Percentiles rank a stretch among this genome's conserved stretches.
These are phyloP conservation scores for Tethya wilhelma DNA, from an alignment of 37 sponge, comb jelly and placozoan species.

Conservation along the genomic window DNA sequence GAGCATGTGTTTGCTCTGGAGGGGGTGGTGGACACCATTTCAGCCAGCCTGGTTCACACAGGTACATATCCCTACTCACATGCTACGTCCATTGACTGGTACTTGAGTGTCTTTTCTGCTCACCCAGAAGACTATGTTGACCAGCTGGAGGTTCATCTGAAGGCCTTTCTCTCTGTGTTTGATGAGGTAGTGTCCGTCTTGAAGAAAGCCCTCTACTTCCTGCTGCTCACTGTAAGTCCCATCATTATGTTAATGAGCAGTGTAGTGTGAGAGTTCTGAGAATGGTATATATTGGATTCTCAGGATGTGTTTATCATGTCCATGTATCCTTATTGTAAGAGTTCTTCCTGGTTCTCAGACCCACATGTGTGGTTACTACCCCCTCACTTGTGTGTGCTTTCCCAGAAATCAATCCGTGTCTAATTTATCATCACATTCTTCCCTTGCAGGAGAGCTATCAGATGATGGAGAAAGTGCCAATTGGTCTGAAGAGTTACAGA, in stretches of 20 bases:
- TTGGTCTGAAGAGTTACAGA: conserved; percentile 68
- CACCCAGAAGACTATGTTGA: not conserved
- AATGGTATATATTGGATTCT: too few species aligned
- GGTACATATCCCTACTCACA: not conserved
- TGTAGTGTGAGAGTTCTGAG: too few species aligned
- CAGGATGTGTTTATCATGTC: not conserved
- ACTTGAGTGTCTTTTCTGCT: too few species aligned
- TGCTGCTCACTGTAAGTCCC: conserved; percentile 42
- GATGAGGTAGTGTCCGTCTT: conserved; percentile 15
- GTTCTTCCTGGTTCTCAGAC: not conserved
- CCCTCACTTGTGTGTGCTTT: too few species aligned
- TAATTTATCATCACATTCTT: too few species aligned
- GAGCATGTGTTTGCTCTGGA: conserved; percentile 52
- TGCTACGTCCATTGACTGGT: not conserved
- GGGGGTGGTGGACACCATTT: conserved; percentile 34
- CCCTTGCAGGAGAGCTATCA: conserved; percentile 56
- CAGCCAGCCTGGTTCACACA: not conserved
- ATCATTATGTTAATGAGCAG: not conserved
- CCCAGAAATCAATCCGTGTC: too few species aligned
- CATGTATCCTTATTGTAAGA: not conserved
- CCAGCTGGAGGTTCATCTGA: conserved; percentile 7
- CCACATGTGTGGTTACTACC: too few species aligned
- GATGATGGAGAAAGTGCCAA: conserved; percentile 46
- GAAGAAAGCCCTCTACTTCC: conserved; percentile 48
- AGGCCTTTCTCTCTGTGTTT: conserved; percentile 5